These are phyloP conservation scores for Telmatherina bonti DNA, from an alignment of 2,797 vertebrate species.

Conservation along the genomic window DNA sequence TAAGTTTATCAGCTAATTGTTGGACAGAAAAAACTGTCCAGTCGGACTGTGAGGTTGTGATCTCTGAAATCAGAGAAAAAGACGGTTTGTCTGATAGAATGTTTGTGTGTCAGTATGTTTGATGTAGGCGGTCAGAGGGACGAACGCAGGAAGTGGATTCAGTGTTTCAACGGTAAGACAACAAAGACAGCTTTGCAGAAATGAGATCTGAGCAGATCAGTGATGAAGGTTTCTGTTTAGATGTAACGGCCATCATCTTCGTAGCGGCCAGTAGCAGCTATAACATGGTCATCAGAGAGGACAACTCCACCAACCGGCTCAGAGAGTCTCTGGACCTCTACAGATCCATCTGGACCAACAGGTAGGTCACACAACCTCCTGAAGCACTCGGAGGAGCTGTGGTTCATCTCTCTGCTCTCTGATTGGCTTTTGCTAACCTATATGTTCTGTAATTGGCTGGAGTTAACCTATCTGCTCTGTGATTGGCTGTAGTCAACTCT, in stretches of 20 bases:
- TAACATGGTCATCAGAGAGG: conserved; percentile 99
- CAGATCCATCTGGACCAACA: conserved; percentile 97
- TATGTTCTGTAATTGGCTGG: neutral
- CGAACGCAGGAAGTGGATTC: conserved; percentile 98
- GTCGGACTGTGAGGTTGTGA: too few species aligned
- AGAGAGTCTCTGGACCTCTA: conserved; percentile 97
- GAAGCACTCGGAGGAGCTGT: neutral
- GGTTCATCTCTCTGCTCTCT: too few species aligned
- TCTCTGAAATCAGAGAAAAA: too few species aligned
- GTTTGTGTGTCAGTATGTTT: conserved; percentile 89
- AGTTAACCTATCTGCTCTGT: conserved; percentile 5
- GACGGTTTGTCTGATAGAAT: too few species aligned
- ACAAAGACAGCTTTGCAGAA: neutral
- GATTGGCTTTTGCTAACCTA: neutral
- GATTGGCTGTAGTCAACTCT: neutral
- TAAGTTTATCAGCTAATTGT: conserved; percentile 79
- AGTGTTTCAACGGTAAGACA: conserved; percentile 95
- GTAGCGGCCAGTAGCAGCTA: conserved; percentile 99
- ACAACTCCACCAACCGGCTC: conserved; percentile 98
- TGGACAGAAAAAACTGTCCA: too few species aligned
- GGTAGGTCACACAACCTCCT: conserved; percentile 72
- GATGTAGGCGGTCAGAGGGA: conserved; percentile 98
- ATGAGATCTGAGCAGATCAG: too few species aligned
- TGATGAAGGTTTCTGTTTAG: conserved; percentile 64
- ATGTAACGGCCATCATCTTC: conserved; percentile 98